phyloP scores from a whole-genome alignment of 2,888 invertebrate genomes.

The Cantharis lateralis region DNA sequence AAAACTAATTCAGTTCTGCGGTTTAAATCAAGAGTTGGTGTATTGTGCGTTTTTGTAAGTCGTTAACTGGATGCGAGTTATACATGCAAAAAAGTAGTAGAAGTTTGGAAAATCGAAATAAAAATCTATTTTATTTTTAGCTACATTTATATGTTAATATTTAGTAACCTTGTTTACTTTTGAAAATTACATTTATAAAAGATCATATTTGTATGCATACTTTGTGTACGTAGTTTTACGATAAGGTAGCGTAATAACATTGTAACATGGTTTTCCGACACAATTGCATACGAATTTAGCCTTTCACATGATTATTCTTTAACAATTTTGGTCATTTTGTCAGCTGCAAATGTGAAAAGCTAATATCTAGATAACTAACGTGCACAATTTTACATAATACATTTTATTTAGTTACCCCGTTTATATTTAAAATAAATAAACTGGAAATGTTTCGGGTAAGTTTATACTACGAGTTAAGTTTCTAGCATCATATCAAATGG shows the following conservation, averaged over 20 bases:
- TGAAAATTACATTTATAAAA: neutral
- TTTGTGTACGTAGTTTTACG: neutral
- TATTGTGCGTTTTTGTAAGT: neutral
- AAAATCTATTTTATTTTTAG: neutral
- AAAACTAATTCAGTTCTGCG: neutral
- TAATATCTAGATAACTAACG: neutral
- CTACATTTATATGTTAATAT: neutral
- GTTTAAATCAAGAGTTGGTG: neutral
- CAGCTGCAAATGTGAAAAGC: neutral
- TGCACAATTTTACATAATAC: neutral
- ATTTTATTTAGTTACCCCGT: neutral
- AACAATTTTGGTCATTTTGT: neutral
- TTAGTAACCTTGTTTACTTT: neutral
- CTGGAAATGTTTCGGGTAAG: neutral
- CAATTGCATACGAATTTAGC: neutral
- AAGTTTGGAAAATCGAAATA: neutral
- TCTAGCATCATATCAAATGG: constrained; percentile 16
- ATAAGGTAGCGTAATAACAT: neutral
- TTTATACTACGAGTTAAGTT: constrained; percentile 1
- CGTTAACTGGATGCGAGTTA: neutral
- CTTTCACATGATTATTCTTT: neutral
- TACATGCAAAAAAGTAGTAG: neutral
- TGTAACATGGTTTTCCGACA: neutral
- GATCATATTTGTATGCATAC: neutral
- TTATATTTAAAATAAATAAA: neutral